Evolutionary conservation across 92 coral and sea anemone species (phyloP), one percentile per base, ranked within the genome.

Genomic region (Micromussa lordhowensis): DNA sequence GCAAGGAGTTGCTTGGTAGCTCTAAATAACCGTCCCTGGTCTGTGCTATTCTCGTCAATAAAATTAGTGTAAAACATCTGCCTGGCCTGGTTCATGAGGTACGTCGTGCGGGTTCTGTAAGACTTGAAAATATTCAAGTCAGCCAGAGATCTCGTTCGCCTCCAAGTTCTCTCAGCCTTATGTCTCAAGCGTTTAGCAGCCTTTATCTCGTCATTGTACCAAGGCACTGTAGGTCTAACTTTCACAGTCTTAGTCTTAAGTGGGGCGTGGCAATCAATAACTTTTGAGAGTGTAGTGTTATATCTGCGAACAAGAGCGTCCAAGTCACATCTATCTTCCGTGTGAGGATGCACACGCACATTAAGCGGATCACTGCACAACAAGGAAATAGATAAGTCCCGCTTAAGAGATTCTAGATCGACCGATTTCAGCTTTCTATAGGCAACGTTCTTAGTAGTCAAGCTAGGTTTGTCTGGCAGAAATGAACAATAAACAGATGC

Each of bases 351-450:
- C 77, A 72, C 77, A 72, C 21, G 77, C 57, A 40, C 6, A 75
- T 75, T 44, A 36, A 5, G 54, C 26, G 32, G 57, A 75, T 73
- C 88, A 69, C 51, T 69, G 68, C 90, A 87, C 80, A 90, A 90
- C 35, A 28, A 35, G 61, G 86, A 90, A 26, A 49, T 68, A 38
- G 84, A 83, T 85, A 84, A 78, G 79, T 90, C 92, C 31, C 66
- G 40, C 35, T 66, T 63, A 31, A 85, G 85, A 48, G 89, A 77
- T 26, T 78, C 85, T 58, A 84, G 32, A 68, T 80, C 89, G 32
- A 90, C 81, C 68, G 86, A 84, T 76, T 90, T 90, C 40, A 77
- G 78, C 49, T 85, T 84, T 84, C 92, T 84, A 68, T 90, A 90
- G 71, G 76, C 74, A 61, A 90, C 64, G 31, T 77, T 68, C 54